phyloP scores from a whole-genome alignment of 1,140 invertebrate species.

The Schmidtea mediterranea region DNA sequence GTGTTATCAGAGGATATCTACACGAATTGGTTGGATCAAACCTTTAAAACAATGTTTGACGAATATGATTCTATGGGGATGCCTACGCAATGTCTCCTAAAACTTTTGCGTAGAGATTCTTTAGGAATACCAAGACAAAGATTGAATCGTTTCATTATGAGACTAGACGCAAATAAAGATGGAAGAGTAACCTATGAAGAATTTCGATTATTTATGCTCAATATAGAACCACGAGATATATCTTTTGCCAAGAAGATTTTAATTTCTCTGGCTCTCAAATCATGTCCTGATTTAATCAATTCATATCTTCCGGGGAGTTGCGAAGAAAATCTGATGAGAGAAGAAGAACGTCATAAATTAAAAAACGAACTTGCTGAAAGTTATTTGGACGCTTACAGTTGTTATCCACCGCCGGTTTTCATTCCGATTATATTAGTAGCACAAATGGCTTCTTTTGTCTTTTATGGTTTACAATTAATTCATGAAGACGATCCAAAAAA shows the following conservation, averaged over 20 bases:
- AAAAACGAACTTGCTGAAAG: slow-evolving; percentile 13
- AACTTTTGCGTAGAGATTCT: neutral
- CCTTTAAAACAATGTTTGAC: neutral
- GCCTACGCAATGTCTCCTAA: neutral
- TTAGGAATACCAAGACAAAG: neutral
- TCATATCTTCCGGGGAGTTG: neutral
- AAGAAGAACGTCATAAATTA: neutral
- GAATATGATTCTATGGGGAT: neutral
- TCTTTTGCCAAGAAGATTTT: neutral
- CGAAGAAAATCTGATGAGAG: neutral
- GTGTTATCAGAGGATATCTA: neutral
- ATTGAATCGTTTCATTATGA: neutral
- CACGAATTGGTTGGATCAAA: neutral
- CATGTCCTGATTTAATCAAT: neutral
- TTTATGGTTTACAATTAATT: slow-evolving; percentile 19
- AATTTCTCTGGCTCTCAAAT: neutral
- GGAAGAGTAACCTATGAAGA: neutral
- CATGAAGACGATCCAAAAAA: slow-evolving; percentile 6
- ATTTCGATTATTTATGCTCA: neutral
- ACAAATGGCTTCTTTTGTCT: slow-evolving; percentile 6
- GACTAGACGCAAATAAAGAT: slow-evolving; percentile 1
- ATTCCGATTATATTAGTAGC: slow-evolving; percentile 37
- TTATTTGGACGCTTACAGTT: slow-evolving; percentile 58
- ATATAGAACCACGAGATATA: neutral
- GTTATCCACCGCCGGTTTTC: slow-evolving; percentile 52